Conservation (phyloP, 2,113 vertebrate species). For the Mus pahari region DNA sequence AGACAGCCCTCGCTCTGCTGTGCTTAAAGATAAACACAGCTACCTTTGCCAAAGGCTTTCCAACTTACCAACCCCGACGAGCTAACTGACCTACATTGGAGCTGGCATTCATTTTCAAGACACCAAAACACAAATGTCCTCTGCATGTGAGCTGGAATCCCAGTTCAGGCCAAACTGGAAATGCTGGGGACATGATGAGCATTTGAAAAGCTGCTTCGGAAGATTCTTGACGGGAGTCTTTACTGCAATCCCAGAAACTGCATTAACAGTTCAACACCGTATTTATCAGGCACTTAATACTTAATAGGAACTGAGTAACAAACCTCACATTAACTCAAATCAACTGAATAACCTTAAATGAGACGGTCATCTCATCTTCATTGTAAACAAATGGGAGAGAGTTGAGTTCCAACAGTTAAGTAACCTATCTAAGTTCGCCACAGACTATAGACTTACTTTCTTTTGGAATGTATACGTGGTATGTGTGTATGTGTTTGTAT, state of each 20-base stretch:
- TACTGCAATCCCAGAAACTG: neutral
- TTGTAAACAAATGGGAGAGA: conserved; percentile 35
- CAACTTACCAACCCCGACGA: neutral
- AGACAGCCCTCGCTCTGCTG: neutral
- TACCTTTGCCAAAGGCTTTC: neutral
- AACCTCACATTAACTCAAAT: neutral
- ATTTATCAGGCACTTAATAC: neutral
- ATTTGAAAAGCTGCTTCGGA: neutral
- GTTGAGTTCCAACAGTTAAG: neutral
- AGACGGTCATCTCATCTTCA: neutral
- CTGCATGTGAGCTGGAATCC: neutral
- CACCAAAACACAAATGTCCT: conserved; percentile 8
- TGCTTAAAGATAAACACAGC: conserved; percentile 9
- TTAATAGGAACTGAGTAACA: neutral
- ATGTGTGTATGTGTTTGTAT: neutral
- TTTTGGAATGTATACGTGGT: neutral
- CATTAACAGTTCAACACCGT: neutral
- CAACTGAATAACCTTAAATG: neutral
- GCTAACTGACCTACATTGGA: neutral
- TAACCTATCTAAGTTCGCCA: neutral
- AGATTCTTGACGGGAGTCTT: neutral
- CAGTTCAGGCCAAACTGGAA: neutral
- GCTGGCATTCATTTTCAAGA: neutral
- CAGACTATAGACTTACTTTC: neutral
- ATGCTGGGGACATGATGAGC: neutral